Conservation (phyloP, 1,140 invertebrate species). For the Chrysoperla carnea region DNA sequence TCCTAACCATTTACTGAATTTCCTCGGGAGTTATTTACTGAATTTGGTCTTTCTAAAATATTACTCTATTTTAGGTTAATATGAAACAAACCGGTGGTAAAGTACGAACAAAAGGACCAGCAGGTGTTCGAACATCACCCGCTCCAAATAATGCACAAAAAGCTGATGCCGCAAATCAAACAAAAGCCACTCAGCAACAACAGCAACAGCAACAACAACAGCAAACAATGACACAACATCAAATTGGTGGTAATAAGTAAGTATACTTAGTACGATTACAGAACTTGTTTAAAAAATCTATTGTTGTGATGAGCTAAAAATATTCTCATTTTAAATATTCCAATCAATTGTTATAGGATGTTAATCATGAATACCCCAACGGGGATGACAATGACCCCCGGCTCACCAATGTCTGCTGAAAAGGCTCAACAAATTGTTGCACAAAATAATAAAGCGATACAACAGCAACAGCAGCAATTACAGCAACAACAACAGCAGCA, state of each 20-base stretch:
- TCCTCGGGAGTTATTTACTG: too few species aligned
- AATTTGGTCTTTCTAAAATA: neutral
- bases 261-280: slow-evolving; percentile 3
- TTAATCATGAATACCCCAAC: slow-evolving; percentile 33
- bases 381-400: slow-evolving; percentile 29
- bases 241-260: slow-evolving; percentile 20
- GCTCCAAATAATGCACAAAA: slow-evolving; percentile 34
- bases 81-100: slow-evolving; percentile 29
- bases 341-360: slow-evolving; percentile 24
- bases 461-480: slow-evolving; percentile 16
- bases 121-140: slow-evolving; percentile 37
- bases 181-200: slow-evolving; percentile 27
- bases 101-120: slow-evolving; percentile 21
- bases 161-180: slow-evolving; percentile 54
- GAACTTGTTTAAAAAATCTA: slow-evolving; percentile 18
- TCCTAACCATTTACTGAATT: too few species aligned
- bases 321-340: too few species aligned
- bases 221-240: slow-evolving; percentile 17
- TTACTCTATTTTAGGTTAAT: slow-evolving; percentile 9
- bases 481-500: slow-evolving; percentile 9
- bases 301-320: slow-evolving; percentile 19
- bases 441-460: slow-evolving; percentile 25
- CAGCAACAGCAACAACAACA: slow-evolving; percentile 19
- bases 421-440: slow-evolving; percentile 28
- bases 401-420: slow-evolving; percentile 21